phyloP scores from a whole-genome alignment of 2,888 invertebrate genomes.

The Drosophila siamana region DNA sequence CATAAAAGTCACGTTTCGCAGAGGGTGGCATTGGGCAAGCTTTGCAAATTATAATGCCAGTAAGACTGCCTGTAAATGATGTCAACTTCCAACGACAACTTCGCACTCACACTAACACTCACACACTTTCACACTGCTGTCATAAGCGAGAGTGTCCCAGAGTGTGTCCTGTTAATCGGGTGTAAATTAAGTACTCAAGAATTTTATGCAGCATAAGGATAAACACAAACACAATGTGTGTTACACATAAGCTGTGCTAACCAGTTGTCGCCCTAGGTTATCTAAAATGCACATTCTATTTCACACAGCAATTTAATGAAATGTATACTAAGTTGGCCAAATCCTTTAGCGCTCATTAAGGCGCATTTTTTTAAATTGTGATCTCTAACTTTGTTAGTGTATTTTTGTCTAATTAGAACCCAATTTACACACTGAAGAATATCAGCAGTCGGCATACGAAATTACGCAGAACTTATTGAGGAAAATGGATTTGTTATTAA shows the following conservation, averaged over 20 bases:
- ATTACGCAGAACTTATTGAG: no score
- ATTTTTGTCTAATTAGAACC: no score
- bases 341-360: no score
- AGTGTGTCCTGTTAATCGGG: slow-evolving; percentile 22
- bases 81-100: slow-evolving; percentile 15
- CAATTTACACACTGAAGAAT: no score
- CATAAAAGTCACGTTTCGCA: slow-evolving; percentile 70
- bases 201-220: neutral
- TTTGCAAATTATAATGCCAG: slow-evolving; percentile 45
- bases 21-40: slow-evolving; percentile 13
- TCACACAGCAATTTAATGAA: no score
- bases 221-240: neutral
- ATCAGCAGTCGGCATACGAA: no score
- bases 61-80: slow-evolving; percentile 49
- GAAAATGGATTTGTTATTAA: no score
- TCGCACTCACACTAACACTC: neutral
- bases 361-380: no score
- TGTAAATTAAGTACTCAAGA: slow-evolving; percentile 47
- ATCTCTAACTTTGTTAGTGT: no score
- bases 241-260: neutral
- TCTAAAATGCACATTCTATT: neutral
- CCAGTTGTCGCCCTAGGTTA: neutral
- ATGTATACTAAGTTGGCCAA: no score
- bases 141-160: no score
- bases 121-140: neutral